Conservation (phyloP, 92 coral and sea anemone species). For the Parazoanthus atlanticus region DNA sequence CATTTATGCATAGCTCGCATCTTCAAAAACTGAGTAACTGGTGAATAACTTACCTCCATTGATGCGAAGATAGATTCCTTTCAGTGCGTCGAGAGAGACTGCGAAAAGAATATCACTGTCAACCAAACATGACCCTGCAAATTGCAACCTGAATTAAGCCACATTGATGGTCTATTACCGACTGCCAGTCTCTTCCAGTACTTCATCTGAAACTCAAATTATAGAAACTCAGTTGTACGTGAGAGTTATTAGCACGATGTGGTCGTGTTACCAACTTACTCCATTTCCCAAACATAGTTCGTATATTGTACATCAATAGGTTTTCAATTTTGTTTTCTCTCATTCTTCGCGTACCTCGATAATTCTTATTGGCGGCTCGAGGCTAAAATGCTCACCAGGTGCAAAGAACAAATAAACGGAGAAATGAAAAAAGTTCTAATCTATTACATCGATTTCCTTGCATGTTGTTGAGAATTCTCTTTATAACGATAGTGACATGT, state of each 20-base stretch:
- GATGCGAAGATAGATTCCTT: background rate
- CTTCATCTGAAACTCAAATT: conserved; percentile 14
- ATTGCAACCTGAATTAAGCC: background rate
- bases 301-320: background rate
- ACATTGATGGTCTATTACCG: background rate
- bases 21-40: background rate
- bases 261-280: background rate
- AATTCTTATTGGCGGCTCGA: conserved; percentile 3
- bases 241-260: background rate
- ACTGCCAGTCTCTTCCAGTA: conserved; percentile 13
- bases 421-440: background rate
- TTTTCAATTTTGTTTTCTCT: background rate
- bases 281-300: background rate
- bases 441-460: background rate
- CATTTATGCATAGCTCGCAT: too few relatives aligned
- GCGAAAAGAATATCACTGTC: background rate
- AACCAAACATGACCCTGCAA: background rate
- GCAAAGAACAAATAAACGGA: background rate
- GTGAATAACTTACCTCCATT: conserved; percentile 9
- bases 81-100: conserved; percentile 4
- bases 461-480: background rate
- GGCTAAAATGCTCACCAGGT: conserved; percentile 16
- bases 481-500: background rate
- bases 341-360: background rate
- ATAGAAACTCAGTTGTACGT: background rate